These are phyloP conservation scores for Melanotaenia maccullochi DNA, from an alignment of 2,797 vertebrate genomes.

Conservation along the genomic window DNA sequence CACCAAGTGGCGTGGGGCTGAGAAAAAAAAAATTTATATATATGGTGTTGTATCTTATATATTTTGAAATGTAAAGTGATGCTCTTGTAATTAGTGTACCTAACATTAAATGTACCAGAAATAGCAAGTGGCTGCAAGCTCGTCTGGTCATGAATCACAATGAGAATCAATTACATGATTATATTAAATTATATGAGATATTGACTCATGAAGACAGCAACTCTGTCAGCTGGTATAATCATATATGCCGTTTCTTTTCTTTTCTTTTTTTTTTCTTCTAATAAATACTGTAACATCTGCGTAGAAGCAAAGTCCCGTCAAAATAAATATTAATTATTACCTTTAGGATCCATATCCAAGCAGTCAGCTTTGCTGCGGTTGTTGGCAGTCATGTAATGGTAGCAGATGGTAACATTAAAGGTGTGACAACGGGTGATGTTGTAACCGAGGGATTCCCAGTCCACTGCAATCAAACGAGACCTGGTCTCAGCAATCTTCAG, in stretches of 20 bases:
- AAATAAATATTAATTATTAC: slow-evolving; percentile 32
- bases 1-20: slow-evolving; percentile 93
- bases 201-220: too few relatives aligned
- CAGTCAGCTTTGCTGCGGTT: slow-evolving; percentile 94
- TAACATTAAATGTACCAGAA: not conserved
- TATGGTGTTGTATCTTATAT: not conserved
- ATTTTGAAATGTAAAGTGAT: not conserved
- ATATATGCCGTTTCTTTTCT: not conserved
- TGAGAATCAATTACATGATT: not conserved
- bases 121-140: slow-evolving; percentile 13
- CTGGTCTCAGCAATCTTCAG: slow-evolving; percentile 97
- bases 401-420: slow-evolving; percentile 98
- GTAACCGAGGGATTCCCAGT: slow-evolving; percentile 98
- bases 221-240: not conserved
- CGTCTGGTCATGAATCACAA: not conserved
- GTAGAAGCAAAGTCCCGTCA: not conserved
- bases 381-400: slow-evolving; percentile 91
- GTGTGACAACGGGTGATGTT: slow-evolving; percentile 99
- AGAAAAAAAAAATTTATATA: not conserved
- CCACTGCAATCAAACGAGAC: slow-evolving; percentile 93
- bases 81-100: not conserved
- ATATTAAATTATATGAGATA: too few relatives aligned
- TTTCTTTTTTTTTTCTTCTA: slow-evolving; percentile 1
- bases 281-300: not conserved
- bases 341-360: slow-evolving; percentile 98